These are phyloP conservation scores for Helostoma temminkii DNA, from an alignment of 2,797 vertebrate species.

Conservation along the genomic window DNA sequence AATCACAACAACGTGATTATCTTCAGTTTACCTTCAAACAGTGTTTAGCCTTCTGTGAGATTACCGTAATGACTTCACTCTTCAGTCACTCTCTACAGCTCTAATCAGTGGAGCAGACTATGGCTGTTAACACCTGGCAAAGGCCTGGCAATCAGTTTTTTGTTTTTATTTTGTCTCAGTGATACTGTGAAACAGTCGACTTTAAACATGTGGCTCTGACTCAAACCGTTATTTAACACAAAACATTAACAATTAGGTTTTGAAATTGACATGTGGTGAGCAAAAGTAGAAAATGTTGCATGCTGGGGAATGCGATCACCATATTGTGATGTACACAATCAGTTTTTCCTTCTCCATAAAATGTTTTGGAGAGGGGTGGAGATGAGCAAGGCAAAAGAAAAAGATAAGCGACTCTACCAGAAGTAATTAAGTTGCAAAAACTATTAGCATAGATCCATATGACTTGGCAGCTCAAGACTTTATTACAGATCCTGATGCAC, in stretches of 20 bases:
- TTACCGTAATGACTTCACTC: slow-evolving; percentile 80
- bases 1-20: slow-evolving; percentile 36
- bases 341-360: too few species aligned
- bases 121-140: slow-evolving; percentile 34
- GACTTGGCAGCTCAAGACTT: too few species aligned
- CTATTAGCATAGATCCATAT: too few species aligned
- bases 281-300: too few species aligned
- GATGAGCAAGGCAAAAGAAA: too few species aligned
- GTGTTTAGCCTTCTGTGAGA: slow-evolving; percentile 74
- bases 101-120: slow-evolving; percentile 83
- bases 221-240: slow-evolving; percentile 2
- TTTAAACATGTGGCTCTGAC: slow-evolving; percentile 9
- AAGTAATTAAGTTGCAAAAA: too few species aligned
- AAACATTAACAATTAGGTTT: not conserved
- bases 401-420: too few species aligned
- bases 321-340: too few species aligned
- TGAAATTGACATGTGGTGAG: too few species aligned
- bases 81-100: slow-evolving; percentile 81
- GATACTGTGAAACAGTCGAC: not conserved
- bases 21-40: slow-evolving; percentile 68
- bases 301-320: too few species aligned
- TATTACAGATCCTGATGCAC: too few species aligned
- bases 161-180: slow-evolving; percentile 15
- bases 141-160: slow-evolving; percentile 26
- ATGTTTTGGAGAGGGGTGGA: too few species aligned